These are phyloP conservation scores for Xiphias gladius DNA, from an alignment of 2,113 vertebrate genomes.

Conservation along the genomic window DNA sequence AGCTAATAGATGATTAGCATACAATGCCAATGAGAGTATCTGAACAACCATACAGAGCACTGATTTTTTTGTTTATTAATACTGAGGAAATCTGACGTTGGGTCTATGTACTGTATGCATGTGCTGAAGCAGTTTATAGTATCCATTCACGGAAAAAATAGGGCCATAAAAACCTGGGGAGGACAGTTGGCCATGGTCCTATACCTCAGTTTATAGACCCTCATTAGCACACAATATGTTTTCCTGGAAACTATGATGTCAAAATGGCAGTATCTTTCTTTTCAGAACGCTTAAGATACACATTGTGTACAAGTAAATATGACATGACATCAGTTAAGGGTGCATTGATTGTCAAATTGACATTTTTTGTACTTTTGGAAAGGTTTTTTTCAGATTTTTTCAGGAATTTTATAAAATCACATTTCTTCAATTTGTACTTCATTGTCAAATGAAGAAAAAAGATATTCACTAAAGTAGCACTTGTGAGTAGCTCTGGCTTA, in stretches of 20 bases:
- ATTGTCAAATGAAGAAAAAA: background rate
- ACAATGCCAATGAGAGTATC: constrained; percentile 10
- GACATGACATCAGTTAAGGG: constrained; percentile 12
- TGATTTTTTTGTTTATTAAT: constrained; percentile 34
- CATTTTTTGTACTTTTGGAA: constrained; percentile 7
- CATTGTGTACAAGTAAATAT: background rate
- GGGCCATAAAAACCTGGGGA: constrained; percentile 64
- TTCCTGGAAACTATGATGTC: constrained; percentile 73
- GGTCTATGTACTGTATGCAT: constrained; percentile 23
- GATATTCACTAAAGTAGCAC: background rate
- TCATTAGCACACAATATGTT: constrained; percentile 72
- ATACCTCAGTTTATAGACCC: constrained; percentile 65
- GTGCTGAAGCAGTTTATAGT: constrained; percentile 58
- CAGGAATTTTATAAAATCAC: background rate
- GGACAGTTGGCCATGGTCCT: constrained; percentile 58
- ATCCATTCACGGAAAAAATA: constrained; percentile 60
- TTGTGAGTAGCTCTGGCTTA: background rate
- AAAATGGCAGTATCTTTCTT: constrained; percentile 32
- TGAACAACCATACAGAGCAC: background rate
- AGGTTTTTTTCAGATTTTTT: constrained; percentile 13
- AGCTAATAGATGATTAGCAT: background rate
- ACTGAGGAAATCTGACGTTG: constrained; percentile 43
- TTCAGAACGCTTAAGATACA: constrained; percentile 34
- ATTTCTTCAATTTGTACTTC: background rate
- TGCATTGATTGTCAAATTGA: background rate